Base-by-base conservation (phyloP, 2,888 invertebrate genomes). In the Parnassius mnemosyne region DNA sequence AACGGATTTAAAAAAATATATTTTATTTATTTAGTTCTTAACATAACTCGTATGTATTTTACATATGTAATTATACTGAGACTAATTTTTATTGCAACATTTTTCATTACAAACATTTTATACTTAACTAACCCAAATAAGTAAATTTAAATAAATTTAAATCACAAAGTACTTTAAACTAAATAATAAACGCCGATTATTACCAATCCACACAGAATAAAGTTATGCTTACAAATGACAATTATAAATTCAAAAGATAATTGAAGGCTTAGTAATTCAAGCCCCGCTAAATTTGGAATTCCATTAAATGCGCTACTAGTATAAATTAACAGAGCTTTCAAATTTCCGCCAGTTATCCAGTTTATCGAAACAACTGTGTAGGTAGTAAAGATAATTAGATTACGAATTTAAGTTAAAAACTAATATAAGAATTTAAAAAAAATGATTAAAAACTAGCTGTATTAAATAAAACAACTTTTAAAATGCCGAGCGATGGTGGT, bases 201-300 rank as follows among this genome's bases (percentile, higher is more conserved):
- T 57, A 58, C 49, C 57, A 12, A n/a, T 43, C 34, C 44, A 54
- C 53, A 57, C 50, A 43, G 51, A 46, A 58, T 13, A 41, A 46
- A 52, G 16, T 51, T 44, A 44, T 43, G 11, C 3, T n/a, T 11
- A 50, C 50, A 44, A 53, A 52, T 52, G 53, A 50, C 57, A 53
- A 57, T 57, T 62, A 49, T 62, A 57, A 62, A 62, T 62, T 57
- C 57, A 57, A 57, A 58, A 57, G 13, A 54, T 62, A 57, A 62
- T 62, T 54, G 53, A 50, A 49, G 57, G 50, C 49, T 57, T 54
- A 57, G 57, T 57, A 57, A 58, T 58, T 34, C 51, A 63, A 54
- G 51, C 53, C 42, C 13, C 55, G 47, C 44, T 59, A 63, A 63
- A 55, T 59, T 63, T 41, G 52, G 53, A 59, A 63, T 63, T 58